Evolutionary conservation across 2,888 invertebrate genomes (phyloP).

Genomic region (Danaus chrysippus): DNA sequence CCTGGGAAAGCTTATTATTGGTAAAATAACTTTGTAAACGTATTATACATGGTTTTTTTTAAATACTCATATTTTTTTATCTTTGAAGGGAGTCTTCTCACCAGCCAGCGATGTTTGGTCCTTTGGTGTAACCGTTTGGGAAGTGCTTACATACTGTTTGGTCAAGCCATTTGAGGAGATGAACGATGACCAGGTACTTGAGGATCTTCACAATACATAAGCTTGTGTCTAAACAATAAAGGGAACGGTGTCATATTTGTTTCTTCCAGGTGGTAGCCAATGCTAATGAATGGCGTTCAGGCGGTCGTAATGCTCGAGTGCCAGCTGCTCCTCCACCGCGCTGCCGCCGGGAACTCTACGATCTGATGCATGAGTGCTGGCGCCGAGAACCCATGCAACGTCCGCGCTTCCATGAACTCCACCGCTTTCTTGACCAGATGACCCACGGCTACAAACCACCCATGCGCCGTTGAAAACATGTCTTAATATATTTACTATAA

Average conservation of each 20-base stretch:
- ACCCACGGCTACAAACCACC: conserved; percentile 82
- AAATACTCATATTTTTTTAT: conserved; percentile 20
- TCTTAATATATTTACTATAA: background rate
- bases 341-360: conserved; percentile 93
- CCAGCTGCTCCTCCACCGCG: conserved; percentile 82
- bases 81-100: conserved; percentile 88
- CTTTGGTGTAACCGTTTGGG: conserved; percentile 94
- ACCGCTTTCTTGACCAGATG: conserved; percentile 90
- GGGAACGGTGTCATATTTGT: background rate
- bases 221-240: too few species aligned
- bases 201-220: background rate
- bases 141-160: conserved; percentile 88
- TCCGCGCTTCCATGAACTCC: conserved; percentile 92
- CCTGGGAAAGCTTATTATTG: conserved; percentile 92
- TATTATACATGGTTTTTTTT: too few species aligned
- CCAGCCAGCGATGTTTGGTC: conserved; percentile 95
- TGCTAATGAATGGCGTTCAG: conserved; percentile 83
- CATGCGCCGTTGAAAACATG: conserved; percentile 42
- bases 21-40: conserved; percentile 63
- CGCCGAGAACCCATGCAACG: conserved; percentile 88
- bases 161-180: conserved; percentile 90
- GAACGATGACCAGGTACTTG: conserved; percentile 87
- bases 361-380: conserved; percentile 96
- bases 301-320: conserved; percentile 62
- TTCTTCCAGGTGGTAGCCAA: conserved; percentile 79